Conservation (phyloP, 2,888 invertebrate species). For the Tribolium freemani region DNA sequence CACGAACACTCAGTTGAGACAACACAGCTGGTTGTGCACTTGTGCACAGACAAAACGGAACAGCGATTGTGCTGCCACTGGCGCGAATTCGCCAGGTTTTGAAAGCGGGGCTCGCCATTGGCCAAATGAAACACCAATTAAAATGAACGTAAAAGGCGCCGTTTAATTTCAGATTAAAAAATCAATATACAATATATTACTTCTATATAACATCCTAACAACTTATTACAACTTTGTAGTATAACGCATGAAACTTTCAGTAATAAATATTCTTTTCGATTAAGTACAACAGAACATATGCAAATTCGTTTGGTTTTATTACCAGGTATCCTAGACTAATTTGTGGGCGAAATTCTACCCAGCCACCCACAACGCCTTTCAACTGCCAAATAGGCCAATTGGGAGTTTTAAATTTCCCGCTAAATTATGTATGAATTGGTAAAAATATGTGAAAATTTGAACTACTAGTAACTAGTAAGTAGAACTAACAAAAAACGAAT, state of each 20-base stretch:
- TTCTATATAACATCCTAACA: slow-evolving; percentile 32
- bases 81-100: not conserved
- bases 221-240: slow-evolving; percentile 16
- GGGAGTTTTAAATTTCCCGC: too few species aligned
- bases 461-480: too few species aligned
- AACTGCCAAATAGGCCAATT: too few species aligned
- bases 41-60: slow-evolving; percentile 25
- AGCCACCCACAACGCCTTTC: too few species aligned
- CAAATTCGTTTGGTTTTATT: slow-evolving; percentile 34
- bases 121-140: slow-evolving; percentile 6
- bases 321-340: slow-evolving; percentile 34
- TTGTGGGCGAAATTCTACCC: not conserved
- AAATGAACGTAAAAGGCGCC: slow-evolving; percentile 28
- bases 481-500: too few species aligned
- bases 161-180: slow-evolving; percentile 36
- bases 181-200: slow-evolving; percentile 36
- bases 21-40: slow-evolving; percentile 41
- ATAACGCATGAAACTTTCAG: slow-evolving; percentile 12
- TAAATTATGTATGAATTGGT: too few species aligned
- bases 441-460: too few species aligned
- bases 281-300: slow-evolving; percentile 35
- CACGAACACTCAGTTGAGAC: slow-evolving; percentile 27
- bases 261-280: slow-evolving; percentile 32
- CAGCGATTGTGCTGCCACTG: slow-evolving; percentile 5
- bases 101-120: not conserved